Percentiles rank a stretch among this genome's conserved stretches.
Evolutionary conservation across 2,888 invertebrate genomes (phyloP).

Genomic region (Eupithecia abbreviata): DNA sequence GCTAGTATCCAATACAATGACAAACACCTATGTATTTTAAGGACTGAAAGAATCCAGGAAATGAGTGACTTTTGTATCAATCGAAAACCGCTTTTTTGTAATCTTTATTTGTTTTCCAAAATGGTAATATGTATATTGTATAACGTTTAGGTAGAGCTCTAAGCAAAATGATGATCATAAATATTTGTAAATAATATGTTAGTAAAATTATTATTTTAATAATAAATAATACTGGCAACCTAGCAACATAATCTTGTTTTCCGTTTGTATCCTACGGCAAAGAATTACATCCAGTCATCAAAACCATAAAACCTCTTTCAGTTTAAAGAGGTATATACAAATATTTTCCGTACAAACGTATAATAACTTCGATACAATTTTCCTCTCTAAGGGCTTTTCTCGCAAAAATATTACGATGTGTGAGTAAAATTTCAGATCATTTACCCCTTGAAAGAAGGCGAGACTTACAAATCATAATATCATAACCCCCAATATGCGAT

Average conservation of each 20-base stretch:
- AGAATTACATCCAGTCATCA: neutral
- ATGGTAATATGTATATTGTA: too few relatives aligned
- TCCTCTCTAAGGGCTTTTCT: slow-evolving; percentile 10
- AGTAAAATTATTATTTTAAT: too few relatives aligned
- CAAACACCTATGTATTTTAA: too few relatives aligned
- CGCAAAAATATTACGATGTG: slow-evolving; percentile 31
- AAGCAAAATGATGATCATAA: too few relatives aligned
- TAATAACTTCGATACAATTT: neutral
- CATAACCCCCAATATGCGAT: slow-evolving; percentile 48
- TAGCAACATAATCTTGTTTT: neutral
- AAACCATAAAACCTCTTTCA: neutral
- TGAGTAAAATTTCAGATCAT: slow-evolving; percentile 25
- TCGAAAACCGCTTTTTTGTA: too few relatives aligned
- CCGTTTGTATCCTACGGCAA: neutral
- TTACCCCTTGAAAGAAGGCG: slow-evolving; percentile 31
- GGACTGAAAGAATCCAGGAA: too few relatives aligned
- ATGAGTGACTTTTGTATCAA: too few relatives aligned
- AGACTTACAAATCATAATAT: slow-evolving; percentile 45
- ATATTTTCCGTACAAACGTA: neutral
- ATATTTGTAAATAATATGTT: too few relatives aligned
- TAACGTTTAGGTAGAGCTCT: too few relatives aligned
- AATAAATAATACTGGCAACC: neutral
- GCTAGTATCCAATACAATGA: too few relatives aligned
- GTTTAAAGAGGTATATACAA: too few relatives aligned
- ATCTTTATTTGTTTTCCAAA: too few relatives aligned